phyloP scores from a whole-genome alignment of 2,797 vertebrate genomes.

The Cyprinella venusta region DNA sequence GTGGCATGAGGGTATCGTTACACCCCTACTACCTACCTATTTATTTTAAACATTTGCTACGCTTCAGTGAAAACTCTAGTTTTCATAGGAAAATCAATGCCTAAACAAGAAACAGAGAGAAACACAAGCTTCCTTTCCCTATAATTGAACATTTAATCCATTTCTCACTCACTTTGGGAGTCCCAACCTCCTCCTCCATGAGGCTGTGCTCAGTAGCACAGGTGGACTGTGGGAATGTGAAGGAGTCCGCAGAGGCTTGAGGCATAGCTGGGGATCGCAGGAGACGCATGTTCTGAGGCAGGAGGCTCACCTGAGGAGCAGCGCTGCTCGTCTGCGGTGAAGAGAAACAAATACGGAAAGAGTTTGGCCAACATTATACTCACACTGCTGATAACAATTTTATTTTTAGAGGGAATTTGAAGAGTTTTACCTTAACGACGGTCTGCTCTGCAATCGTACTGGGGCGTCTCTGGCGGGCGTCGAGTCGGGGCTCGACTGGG shows the following conservation, averaged over 20 bases:
- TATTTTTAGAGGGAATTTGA: constrained; percentile 57
- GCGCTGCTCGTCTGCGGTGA: constrained; percentile 80
- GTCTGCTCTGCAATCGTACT: constrained; percentile 95
- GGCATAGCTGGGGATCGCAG: constrained; percentile 85
- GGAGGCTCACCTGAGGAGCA: constrained; percentile 82
- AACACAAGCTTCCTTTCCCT: constrained; percentile 16
- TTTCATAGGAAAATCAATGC: background rate
- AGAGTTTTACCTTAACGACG: constrained; percentile 88
- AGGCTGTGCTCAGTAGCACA: constrained; percentile 85
- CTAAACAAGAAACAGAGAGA: background rate
- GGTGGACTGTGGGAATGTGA: constrained; percentile 83
- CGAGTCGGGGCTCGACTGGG: constrained; percentile 92
- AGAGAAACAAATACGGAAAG: background rate
- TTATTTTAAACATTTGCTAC: background rate
- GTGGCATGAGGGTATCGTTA: too few relatives aligned
- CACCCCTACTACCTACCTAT: too few relatives aligned
- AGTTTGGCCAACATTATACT: background rate
- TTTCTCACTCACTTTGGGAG: constrained; percentile 88
- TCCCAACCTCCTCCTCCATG: constrained; percentile 93
- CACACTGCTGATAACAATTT: background rate
- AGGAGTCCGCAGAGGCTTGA: constrained; percentile 83
- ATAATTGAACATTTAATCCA: constrained; percentile 9
- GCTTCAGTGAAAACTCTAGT: background rate
- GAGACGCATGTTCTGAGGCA: constrained; percentile 83
- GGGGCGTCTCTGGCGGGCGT: constrained; percentile 91